These are phyloP conservation scores for Leptoclinus maculatus DNA, from an alignment of 2,797 vertebrate species.

Conservation along the genomic window DNA sequence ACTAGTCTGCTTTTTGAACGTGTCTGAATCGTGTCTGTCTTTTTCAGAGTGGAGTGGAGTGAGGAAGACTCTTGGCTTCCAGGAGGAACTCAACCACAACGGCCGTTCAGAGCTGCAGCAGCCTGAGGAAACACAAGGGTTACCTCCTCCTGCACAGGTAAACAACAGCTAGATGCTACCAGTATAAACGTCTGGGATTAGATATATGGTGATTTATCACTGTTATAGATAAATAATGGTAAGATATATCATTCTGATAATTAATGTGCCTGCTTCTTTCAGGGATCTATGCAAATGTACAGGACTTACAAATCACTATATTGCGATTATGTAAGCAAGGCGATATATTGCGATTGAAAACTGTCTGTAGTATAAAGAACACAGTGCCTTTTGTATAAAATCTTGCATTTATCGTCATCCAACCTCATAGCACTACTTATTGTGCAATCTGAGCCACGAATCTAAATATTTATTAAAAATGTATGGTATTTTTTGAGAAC, in stretches of 20 bases:
- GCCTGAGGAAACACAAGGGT: constrained; percentile 65
- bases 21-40: neutral
- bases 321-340: too few species aligned
- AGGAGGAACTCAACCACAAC: constrained; percentile 82
- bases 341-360: too few species aligned
- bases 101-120: constrained; percentile 81
- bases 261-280: neutral
- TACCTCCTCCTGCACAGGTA: constrained; percentile 71
- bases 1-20: neutral
- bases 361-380: too few species aligned
- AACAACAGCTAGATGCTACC: neutral
- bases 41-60: constrained; percentile 78
- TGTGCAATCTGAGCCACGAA: neutral
- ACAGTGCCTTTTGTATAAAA: too few species aligned
- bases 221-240: neutral
- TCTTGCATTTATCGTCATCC: neutral
- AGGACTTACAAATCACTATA: too few species aligned
- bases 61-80: constrained; percentile 68
- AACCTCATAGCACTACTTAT: neutral
- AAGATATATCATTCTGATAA: neutral
- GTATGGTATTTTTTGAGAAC: neutral
- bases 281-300: neutral
- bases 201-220: neutral
- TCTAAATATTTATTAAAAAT: neutral
- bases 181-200: neutral